Base-by-base conservation (phyloP, 2,797 vertebrate genomes). In the Silurus aristotelis region DNA sequence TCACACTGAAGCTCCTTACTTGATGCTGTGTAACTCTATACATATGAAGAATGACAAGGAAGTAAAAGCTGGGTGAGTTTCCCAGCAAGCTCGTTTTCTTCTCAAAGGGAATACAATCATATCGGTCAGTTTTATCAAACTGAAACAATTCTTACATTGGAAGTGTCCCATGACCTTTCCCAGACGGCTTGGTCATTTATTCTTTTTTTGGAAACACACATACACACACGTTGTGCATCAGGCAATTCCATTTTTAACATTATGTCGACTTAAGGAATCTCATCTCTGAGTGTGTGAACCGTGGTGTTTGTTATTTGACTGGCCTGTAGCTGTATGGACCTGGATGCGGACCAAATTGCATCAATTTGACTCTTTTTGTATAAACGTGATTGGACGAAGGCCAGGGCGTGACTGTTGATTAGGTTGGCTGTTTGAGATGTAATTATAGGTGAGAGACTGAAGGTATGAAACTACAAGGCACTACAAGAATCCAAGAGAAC, bases 11-110 rank as follows among this genome's bases (percentile, higher is more conserved):
- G 43, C 52, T 19, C 25, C 6, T 8, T 15, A 10, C 68, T 52
- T 68, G 46, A 56, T 14, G 14, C 77, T 12, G 19, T 56, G 58
- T 55, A 73, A 85, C 52, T 72, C 38, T 38, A 52, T 63, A 64
- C n/a, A 38, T 60, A 70, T 52, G 64, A 70, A 55, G 70, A 60
- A 67, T 60, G 67, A 72, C 38, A 46, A 71, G 38, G 55, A 31
- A 64, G 58, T 52, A 52, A 56, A 80, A 9, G 67, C 66, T 7
- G 46, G 56, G 56, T 20, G 12, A 72, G 61, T 80, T 85, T 80
- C 83, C 76, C 84, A 85, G 56, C 77, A 38, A 17, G 78, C 63
- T 81, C 25, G 25, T 17, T 81, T 85, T 73, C 77, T 73, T 72
- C 67, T 85, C 46, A n/a, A 55, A 60, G 83, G 46, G 9, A 52